phyloP scores from a whole-genome alignment of 2,113 vertebrate genomes.

The Dissostichus mawsoni region DNA sequence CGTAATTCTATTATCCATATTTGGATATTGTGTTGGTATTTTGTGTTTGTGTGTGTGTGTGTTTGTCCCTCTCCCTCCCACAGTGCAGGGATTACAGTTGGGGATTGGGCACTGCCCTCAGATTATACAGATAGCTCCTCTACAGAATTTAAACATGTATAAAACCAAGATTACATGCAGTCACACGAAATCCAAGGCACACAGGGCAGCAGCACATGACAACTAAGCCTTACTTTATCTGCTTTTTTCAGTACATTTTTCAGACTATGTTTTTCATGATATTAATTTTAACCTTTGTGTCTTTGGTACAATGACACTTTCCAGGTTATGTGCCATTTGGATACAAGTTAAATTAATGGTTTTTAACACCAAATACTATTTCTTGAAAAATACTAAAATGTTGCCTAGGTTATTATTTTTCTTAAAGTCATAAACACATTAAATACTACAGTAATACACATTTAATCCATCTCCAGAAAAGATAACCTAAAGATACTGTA shows the following conservation, averaged over 20 bases:
- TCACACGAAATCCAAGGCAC: slow-evolving; percentile 51
- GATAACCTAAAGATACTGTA: background rate
- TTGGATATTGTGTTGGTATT: background rate
- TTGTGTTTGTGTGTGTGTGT: slow-evolving; percentile 12
- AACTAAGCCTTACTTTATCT: slow-evolving; percentile 18
- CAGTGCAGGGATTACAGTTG: slow-evolving; percentile 56
- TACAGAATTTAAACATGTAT: slow-evolving; percentile 45
- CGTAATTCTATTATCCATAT: slow-evolving; percentile 24
- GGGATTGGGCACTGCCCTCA: slow-evolving; percentile 60
- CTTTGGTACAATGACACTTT: background rate
- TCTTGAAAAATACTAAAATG: background rate
- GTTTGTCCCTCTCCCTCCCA: slow-evolving; percentile 5
- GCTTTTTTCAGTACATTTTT: slow-evolving; percentile 19
- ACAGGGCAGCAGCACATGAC: slow-evolving; percentile 7
- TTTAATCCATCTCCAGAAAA: background rate
- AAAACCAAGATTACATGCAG: slow-evolving; percentile 69
- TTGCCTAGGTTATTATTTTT: background rate
- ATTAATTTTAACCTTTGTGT: background rate
- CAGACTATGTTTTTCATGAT: background rate
- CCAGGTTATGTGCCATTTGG: background rate
- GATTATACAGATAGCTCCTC: slow-evolving; percentile 59
- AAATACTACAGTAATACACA: background rate
- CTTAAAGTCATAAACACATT: slow-evolving; percentile 1
- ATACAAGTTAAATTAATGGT: background rate
- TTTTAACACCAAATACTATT: background rate